Evolutionary conservation across 2,888 invertebrate genomes (phyloP), one percentile per base, ranked within the genome.

Genomic region (Patella ulyssiponensis): DNA sequence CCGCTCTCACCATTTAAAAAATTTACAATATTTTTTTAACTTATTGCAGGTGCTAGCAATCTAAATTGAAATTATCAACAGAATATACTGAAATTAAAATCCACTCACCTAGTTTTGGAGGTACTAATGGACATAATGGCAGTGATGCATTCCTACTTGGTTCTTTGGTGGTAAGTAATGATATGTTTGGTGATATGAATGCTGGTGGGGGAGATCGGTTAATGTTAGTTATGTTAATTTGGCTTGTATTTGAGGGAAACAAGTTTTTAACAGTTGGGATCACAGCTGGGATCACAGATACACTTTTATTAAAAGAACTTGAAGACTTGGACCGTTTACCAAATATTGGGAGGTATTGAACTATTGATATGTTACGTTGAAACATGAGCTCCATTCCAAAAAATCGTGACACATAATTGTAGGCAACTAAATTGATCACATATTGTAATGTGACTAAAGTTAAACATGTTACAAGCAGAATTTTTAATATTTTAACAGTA

Each of bases 31-130:
- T 44, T 44, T 44, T 44, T 44, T 7, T 0, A 44, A 44, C 44
- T 44, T 44, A 44, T 44, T 44, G 44, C 44, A 44, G 44, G 44
- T 44, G 44, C 44, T 44, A 44, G 44, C 44, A 44, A 44, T 9
- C 9, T 7, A 44, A 44, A 7, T 44, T 44, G 1, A 44, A 44
- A 9, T 44, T 44, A 44, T 44, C 44, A 44, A 44, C 7, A 7
- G 44, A 44, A 44, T 7, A 44, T 44, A 44, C 9, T 44, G 9
- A 44, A 44, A 44, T 44, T 0, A 7, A 44, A 44, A 44, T 44
- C 44, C 7, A 81, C 83, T 81, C 77, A 84, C 84, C 54, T 72
- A 84, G 69, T 69, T 64, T 52, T 56, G 84, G 82, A 1, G 84
- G 80, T 33, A 82, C 79, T 23, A 81, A 52, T 7, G 82, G 81